Conservation (phyloP, 2,888 invertebrate genomes). For the Chaitophorus viminalis region DNA sequence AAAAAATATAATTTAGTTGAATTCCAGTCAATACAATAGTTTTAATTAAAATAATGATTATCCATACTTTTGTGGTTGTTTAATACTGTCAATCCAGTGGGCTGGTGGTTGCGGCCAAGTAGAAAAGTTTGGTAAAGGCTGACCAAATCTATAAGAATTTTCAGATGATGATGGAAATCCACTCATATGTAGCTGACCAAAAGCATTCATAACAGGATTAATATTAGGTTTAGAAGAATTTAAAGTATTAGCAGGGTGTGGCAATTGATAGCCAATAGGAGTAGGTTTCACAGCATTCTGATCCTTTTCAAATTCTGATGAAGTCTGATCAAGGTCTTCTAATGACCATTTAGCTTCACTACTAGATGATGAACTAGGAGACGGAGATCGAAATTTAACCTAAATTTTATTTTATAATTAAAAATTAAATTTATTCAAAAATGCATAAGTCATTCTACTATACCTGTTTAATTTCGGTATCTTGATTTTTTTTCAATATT, state of each 20-base stretch:
- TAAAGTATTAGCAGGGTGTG: conserved; percentile 21
- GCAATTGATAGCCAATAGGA: conserved; percentile 55
- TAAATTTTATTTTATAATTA: conserved; percentile 65
- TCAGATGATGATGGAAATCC: conserved; percentile 52
- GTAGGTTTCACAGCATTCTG: conserved; percentile 55
- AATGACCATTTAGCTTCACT: conserved; percentile 63
- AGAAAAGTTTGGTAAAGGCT: conserved; percentile 43
- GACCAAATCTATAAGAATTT: conserved; percentile 43
- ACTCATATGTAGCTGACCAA: conserved; percentile 40
- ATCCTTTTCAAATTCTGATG: conserved; percentile 58
- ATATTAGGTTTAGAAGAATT: conserved; percentile 39
- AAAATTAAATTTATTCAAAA: conserved; percentile 2
- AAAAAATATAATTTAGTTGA: neutral
- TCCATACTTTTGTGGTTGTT: conserved; percentile 54
- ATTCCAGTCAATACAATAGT: neutral
- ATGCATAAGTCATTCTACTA: neutral
- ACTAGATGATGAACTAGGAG: conserved; percentile 65
- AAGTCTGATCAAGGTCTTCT: conserved; percentile 56
- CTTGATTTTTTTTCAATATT: conserved; percentile 77
- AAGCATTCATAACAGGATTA: conserved; percentile 39
- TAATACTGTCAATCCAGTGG: conserved; percentile 56
- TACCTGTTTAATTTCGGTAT: conserved; percentile 69
- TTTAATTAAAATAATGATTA: neutral
- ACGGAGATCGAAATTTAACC: conserved; percentile 72
- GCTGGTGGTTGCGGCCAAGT: conserved; percentile 48